These are phyloP conservation scores for Python bivittatus DNA, from an alignment of 2,113 vertebrate species.

Conservation along the genomic window DNA sequence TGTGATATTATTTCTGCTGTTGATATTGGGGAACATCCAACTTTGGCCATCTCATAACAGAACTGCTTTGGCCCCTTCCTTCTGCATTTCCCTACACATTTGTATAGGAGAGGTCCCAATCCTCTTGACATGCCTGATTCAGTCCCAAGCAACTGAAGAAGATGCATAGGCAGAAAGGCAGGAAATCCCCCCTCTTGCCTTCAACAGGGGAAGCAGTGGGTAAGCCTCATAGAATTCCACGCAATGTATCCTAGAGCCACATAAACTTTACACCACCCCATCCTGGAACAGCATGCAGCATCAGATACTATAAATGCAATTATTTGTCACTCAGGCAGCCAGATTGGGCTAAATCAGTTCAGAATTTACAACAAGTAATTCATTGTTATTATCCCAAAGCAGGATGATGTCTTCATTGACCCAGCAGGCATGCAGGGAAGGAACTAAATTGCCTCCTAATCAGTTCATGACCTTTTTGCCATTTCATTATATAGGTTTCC, in stretches of 20 bases:
- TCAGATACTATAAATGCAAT: conserved; percentile 78
- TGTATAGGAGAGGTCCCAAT: not conserved
- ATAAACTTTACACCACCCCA: conserved; percentile 65
- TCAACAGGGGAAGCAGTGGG: not conserved
- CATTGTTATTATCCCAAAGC: conserved; percentile 67
- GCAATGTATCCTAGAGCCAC: not conserved
- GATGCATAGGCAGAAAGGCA: not conserved
- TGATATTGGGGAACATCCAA: too few relatives aligned
- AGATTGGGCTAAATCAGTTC: conserved; percentile 57
- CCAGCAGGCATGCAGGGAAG: conserved; percentile 66
- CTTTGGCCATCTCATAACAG: too few relatives aligned
- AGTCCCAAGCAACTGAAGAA: not conserved
- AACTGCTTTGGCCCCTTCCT: too few relatives aligned
- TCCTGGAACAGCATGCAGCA: conserved; percentile 75
- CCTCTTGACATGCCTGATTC: not conserved
- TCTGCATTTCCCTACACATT: not conserved
- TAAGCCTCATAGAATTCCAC: not conserved
- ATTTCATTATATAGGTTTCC: conserved; percentile 67
- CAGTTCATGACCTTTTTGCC: conserved; percentile 68
- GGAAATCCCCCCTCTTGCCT: not conserved
- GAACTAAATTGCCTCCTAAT: conserved; percentile 72
- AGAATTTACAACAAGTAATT: conserved; percentile 63
- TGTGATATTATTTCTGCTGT: too few relatives aligned
- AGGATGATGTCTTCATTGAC: conserved; percentile 54
- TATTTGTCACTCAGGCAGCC: conserved; percentile 72